Conservation (phyloP, 2,113 vertebrate species). For the Toxostoma redivivum region DNA sequence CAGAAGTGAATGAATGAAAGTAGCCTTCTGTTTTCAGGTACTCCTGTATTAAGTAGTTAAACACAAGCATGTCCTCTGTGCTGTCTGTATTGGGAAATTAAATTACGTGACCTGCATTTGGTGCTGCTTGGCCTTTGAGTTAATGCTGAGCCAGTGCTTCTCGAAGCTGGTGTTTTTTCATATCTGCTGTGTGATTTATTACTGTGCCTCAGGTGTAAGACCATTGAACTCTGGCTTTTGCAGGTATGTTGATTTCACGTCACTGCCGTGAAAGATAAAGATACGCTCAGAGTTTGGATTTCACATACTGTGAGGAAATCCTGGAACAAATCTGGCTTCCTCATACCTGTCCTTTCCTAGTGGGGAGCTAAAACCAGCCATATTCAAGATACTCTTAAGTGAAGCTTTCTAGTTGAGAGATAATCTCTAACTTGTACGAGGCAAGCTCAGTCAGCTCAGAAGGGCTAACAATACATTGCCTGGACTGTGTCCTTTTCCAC, state of each 20-base stretch:
- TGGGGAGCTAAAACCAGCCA: neutral
- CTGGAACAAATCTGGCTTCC: neutral
- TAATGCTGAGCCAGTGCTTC: neutral
- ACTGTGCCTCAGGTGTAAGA: neutral
- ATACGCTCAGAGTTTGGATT: neutral
- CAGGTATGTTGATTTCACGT: rapidly evolving
- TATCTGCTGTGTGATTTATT: rapidly evolving
- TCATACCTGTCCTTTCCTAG: neutral
- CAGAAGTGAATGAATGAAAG: neutral
- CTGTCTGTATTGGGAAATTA: neutral
- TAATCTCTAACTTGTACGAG: neutral
- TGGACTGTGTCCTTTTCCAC: neutral
- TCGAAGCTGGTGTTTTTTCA: neutral
- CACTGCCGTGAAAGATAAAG: neutral
- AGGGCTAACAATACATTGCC: neutral
- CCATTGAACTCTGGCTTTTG: neutral
- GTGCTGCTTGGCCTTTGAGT: neutral
- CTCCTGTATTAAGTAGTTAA: neutral
- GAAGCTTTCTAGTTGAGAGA: neutral
- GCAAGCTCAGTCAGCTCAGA: neutral
- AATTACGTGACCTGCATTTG: rapidly evolving
- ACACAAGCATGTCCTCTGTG: rapidly evolving
- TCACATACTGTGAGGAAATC: neutral
- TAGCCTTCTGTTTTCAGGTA: neutral
- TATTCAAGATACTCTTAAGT: neutral